Evolutionary conservation across 1,140 invertebrate genomes (phyloP), one percentile per base, ranked within the genome.

Genomic region (Dysdera silvatica): DNA sequence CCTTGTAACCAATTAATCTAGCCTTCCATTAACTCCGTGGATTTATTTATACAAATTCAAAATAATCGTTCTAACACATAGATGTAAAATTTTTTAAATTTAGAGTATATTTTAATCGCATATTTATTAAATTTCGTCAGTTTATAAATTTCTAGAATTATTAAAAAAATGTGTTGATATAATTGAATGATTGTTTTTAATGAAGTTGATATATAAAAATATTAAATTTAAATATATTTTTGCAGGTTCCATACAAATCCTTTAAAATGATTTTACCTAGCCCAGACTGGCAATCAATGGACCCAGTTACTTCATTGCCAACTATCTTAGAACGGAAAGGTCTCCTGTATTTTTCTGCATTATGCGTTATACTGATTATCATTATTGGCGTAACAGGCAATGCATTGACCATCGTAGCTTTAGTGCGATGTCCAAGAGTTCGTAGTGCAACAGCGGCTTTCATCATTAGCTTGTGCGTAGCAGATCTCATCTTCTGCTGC

Each of bases 381-480:
- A 47, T 68, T 8, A 37, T 70, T 6, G 69, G 69, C 16, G 40
- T 70, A 23, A 62, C 59, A 2, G 69, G 69, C 6, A 70, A 70
- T 47, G 35, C 56, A 26, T 40, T 70, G 14, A 67, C 68, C 35
- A 66, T 70, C 18, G 35, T 66, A 10, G 65, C 69, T 28, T 28
- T 70, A 29, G 31, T 64, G 6, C 54, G 59, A 29, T 59, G 58
- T 18, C 63, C 68, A 53, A 32, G 61, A 8, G 60, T 71, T 49
- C 80, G 87, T 18, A 80, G 81, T 8, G 88, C 89, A 43, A 91
- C 89, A 2, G 92, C 89, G 1, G 86, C 87, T 67, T 93, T 93
- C 75, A 87, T 92, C 41, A 82, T 92, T 68, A 90, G 87, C 26
- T 79, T 92, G 20, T 88, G 88, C 71, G 81, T 88, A 67, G 90